Evolutionary conservation across 2,113 vertebrate genomes (phyloP).

Genomic region (Osmerus mordax): DNA sequence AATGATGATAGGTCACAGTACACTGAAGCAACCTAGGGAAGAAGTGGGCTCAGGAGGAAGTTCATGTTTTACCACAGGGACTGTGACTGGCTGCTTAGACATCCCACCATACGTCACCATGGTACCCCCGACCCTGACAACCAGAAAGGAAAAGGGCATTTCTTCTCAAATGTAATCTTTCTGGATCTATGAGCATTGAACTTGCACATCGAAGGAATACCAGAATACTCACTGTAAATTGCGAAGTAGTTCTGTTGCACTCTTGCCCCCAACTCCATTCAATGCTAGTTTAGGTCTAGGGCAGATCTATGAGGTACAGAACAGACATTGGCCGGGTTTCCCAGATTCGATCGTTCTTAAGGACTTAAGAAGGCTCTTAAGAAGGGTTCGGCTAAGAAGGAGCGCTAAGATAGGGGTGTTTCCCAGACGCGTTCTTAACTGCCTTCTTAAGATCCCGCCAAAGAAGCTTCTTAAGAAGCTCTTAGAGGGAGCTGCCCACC

Average conservation of each 20-base stretch:
- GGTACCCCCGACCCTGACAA: slow-evolving; percentile 79
- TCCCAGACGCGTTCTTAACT: too few species aligned
- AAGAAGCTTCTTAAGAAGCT: too few species aligned
- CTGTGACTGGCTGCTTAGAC: slow-evolving; percentile 88
- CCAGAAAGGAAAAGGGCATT: not conserved
- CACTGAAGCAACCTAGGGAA: not conserved
- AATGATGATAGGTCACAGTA: not conserved
- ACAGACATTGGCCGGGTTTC: too few species aligned
- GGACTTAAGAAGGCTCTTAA: too few species aligned
- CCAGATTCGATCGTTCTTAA: too few species aligned
- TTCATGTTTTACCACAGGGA: slow-evolving; percentile 82
- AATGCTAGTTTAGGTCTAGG: slow-evolving; percentile 86
- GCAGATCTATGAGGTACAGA: slow-evolving; percentile 67
- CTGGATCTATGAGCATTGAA: not conserved
- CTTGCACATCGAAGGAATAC: not conserved
- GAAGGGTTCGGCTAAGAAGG: too few species aligned
- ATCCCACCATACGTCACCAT: slow-evolving; percentile 98
- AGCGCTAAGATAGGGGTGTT: too few species aligned
- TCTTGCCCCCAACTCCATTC: slow-evolving; percentile 91
- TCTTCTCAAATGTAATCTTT: not conserved
- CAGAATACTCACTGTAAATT: slow-evolving; percentile 82
- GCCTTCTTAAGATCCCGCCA: too few species aligned
- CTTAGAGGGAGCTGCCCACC: too few species aligned
- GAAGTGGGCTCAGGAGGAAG: not conserved
- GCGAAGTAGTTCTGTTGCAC: slow-evolving; percentile 88